phyloP scores from a whole-genome alignment of 2,888 invertebrate species.

The Dromius quadrimaculatus region DNA sequence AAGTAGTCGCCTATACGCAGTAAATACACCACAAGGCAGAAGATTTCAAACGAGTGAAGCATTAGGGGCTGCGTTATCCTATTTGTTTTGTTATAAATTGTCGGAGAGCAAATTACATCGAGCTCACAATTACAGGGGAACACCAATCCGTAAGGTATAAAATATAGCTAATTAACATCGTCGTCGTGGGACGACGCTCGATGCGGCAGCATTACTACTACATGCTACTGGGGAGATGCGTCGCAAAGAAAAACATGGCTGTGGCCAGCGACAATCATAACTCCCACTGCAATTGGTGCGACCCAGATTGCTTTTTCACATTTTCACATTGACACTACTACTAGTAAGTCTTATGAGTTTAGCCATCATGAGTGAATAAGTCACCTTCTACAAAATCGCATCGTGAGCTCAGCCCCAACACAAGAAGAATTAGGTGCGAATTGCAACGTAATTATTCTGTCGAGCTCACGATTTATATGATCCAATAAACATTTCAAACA shows the following conservation, averaged over 20 bases:
- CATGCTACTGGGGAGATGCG: not conserved
- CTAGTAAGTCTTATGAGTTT: not conserved
- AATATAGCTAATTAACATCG: slow-evolving; percentile 66
- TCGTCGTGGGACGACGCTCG: slow-evolving; percentile 42
- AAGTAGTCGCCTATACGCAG: too few species aligned
- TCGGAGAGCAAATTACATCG: slow-evolving; percentile 58
- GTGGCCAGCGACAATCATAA: slow-evolving; percentile 17
- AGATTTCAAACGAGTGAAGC: slow-evolving; percentile 20
- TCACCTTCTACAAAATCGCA: not conserved
- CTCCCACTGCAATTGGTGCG: slow-evolving; percentile 29
- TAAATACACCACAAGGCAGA: not conserved
- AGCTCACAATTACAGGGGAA: slow-evolving; percentile 58
- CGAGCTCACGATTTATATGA: slow-evolving; percentile 61
- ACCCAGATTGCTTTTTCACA: slow-evolving; percentile 6
- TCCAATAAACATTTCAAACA: slow-evolving; percentile 62
- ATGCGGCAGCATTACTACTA: slow-evolving; percentile 1
- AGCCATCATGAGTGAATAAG: not conserved
- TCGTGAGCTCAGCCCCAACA: not conserved
- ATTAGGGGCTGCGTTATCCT: slow-evolving; percentile 49
- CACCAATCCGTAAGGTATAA: slow-evolving; percentile 60
- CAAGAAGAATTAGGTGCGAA: slow-evolving; percentile 45
- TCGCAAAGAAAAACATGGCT: not conserved
- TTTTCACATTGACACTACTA: not conserved
- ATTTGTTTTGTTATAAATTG: slow-evolving; percentile 57
- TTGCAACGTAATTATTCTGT: slow-evolving; percentile 62